These are phyloP conservation scores for Drosophila suzukii DNA, from an alignment of 1,140 invertebrate genomes.

Conservation along the genomic window DNA sequence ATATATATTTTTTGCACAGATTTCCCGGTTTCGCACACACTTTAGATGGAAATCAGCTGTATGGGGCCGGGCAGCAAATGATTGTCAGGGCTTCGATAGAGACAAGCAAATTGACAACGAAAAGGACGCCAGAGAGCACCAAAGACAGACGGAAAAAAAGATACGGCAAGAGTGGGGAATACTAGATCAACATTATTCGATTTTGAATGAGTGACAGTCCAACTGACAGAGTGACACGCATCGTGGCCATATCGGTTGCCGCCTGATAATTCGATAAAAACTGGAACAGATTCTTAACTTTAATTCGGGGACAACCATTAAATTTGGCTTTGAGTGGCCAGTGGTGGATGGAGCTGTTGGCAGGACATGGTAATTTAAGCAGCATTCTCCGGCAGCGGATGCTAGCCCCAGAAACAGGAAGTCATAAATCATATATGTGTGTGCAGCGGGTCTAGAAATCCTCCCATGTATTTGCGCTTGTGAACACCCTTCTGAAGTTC, in stretches of 20 bases:
- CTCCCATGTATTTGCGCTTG: slow-evolving; percentile 6
- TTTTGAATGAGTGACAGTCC: slow-evolving; percentile 61
- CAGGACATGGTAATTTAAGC: slow-evolving; percentile 37
- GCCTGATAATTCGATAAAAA: slow-evolving; percentile 54
- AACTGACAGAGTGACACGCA: slow-evolving; percentile 48
- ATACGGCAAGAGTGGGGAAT: slow-evolving; percentile 13
- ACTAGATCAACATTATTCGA: slow-evolving; percentile 75
- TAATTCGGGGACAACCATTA: slow-evolving; percentile 31
- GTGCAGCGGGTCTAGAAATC: slow-evolving; percentile 24
- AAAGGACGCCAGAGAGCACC: slow-evolving; percentile 46
- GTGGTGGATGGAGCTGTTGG: background rate
- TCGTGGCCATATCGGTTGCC: slow-evolving; percentile 26
- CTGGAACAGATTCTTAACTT: slow-evolving; percentile 31
- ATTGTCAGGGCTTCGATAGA: slow-evolving; percentile 69
- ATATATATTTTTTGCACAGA: slow-evolving; percentile 37
- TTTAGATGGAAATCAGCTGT: slow-evolving; percentile 70
- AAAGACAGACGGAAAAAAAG: slow-evolving; percentile 19
- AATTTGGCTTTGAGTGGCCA: background rate
- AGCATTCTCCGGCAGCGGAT: slow-evolving; percentile 16
- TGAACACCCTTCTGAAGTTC: slow-evolving; percentile 39
- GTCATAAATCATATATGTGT: slow-evolving; percentile 68
- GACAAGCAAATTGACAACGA: slow-evolving; percentile 67
- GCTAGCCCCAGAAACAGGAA: slow-evolving; percentile 55
- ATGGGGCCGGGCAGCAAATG: slow-evolving; percentile 48
- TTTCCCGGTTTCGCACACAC: slow-evolving; percentile 46